Evolutionary conservation across 2,113 vertebrate species (phyloP), one percentile per base, ranked within the genome.

Genomic region (Rhinoderma darwinii): DNA sequence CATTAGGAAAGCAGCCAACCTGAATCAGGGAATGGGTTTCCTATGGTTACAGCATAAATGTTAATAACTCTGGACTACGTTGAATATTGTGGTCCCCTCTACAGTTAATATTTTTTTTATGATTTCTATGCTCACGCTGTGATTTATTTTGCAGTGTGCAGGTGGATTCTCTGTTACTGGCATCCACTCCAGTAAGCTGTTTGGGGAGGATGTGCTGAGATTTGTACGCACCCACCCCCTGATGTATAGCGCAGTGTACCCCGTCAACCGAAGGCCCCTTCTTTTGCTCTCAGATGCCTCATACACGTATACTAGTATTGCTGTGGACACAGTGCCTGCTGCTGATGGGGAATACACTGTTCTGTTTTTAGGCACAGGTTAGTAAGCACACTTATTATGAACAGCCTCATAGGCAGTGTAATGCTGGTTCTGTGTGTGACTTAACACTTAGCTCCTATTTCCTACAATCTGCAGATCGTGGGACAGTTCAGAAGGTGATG

Each of bases 401-500:
- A 15, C 18, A 44, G 10, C 44, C 3, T 39, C 1, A 41, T 35
- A 10, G 35, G 5, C 32, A 12, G 8, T 61, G 5, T 22, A 30
- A 27, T 56, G 20, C 14, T 2, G 50, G 15, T 35, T 5, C 25
- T 2, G 2, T 59, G 51, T 27, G 22, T 22, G 1, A 25, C 7
- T 30, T 43, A n/a, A 1, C 30, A 22, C 12, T 27, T 27, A 5
- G 66, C 51, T 47, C 10, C 56, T 51, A 25, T 50, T 35, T 1
- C 74, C n/a, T 44, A 11, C 27, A 25, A 25, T 47, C 35, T 50
- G 22, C 79, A 90, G 96, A 96, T 87, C 92, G 92, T 51, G 96
- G 96, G 68, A 96, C 96, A 2, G 94, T 96, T 25, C 96, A 96
- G 63, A 96, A 96, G 78, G 94, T 96, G 18, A 95, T 96, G 1